These are phyloP conservation scores for Paradoxurus hermaphroditus DNA, from an alignment of 2,113 vertebrate species.

Conservation along the genomic window DNA sequence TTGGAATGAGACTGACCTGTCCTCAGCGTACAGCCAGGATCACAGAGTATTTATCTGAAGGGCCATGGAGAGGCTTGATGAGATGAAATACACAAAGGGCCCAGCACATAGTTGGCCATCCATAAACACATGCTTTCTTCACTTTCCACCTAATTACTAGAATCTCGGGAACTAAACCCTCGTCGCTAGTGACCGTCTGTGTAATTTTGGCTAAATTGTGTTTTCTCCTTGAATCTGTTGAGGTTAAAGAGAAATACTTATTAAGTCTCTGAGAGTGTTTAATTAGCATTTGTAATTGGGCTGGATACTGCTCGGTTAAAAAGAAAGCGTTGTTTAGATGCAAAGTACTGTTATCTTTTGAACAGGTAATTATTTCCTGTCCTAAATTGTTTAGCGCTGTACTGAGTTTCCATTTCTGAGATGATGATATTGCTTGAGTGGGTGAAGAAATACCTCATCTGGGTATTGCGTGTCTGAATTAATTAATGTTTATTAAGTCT, in stretches of 20 bases:
- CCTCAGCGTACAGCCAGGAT: not conserved
- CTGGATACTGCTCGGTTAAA: not conserved
- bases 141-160: not conserved
- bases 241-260: not conserved
- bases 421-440: constrained; percentile 1
- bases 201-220: not conserved
- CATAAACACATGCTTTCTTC: not conserved
- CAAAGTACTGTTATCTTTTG: constrained; percentile 2
- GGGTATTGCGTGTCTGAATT: not conserved
- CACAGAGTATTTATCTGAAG: not conserved
- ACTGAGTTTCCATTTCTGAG: not conserved
- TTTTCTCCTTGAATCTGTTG: not conserved
- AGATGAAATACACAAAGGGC: not conserved
- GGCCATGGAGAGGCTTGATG: not conserved
- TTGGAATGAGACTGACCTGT: not conserved
- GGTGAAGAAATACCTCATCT: constrained; percentile 6
- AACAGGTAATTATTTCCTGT: constrained; percentile 28
- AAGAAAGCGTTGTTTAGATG: constrained; percentile 36
- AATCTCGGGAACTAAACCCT: not conserved
- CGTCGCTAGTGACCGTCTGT: not conserved
- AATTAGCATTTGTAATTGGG: not conserved
- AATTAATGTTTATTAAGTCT: constrained; percentile 30
- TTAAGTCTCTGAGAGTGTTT: not conserved
- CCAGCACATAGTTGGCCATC: not conserved
- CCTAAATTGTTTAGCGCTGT: not conserved